Evolutionary conservation across 2,888 invertebrate genomes (phyloP).

Genomic region (Cantharis nigra): DNA sequence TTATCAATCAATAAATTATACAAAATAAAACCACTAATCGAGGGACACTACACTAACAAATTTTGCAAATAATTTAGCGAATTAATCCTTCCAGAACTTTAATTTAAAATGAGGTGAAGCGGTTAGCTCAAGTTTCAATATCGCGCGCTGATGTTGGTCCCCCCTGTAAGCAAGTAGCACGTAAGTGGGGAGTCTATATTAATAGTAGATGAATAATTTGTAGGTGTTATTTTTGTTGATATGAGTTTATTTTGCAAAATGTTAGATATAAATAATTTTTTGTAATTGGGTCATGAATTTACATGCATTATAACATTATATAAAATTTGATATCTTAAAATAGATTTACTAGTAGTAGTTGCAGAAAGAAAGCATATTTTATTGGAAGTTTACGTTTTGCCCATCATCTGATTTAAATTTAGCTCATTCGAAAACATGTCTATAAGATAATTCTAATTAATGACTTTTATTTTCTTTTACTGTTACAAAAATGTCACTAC

Average conservation of each 20-base stretch:
- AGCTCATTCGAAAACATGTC: background rate
- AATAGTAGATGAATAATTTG: conserved; percentile 37
- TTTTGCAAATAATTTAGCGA: conserved; percentile 15
- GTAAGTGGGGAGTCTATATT: conserved; percentile 33
- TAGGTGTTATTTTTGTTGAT: conserved; percentile 30
- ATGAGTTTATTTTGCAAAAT: conserved; percentile 24
- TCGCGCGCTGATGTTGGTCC: conserved; percentile 31
- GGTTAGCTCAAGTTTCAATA: conserved; percentile 34
- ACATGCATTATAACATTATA: background rate
- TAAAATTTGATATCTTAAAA: background rate
- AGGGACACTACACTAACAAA: conserved; percentile 16
- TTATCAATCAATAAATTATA: background rate
- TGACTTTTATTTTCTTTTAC: background rate
- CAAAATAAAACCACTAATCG: conserved; percentile 11
- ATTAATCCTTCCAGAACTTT: conserved; percentile 30
- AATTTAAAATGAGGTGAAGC: conserved; percentile 35
- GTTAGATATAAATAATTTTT: conserved; percentile 5
- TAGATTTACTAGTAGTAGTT: background rate
- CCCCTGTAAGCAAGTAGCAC: conserved; percentile 26
- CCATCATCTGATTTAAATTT: background rate
- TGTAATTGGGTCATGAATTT: conserved; percentile 15
- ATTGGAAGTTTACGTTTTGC: background rate
- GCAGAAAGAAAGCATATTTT: background rate
- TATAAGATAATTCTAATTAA: background rate
- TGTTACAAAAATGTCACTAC: background rate